Evolutionary conservation across 53 echinoderm and acorn worm genomes (phyloP), one percentile per base, ranked within the genome.

Genomic region (Echinarachnius parma): DNA sequence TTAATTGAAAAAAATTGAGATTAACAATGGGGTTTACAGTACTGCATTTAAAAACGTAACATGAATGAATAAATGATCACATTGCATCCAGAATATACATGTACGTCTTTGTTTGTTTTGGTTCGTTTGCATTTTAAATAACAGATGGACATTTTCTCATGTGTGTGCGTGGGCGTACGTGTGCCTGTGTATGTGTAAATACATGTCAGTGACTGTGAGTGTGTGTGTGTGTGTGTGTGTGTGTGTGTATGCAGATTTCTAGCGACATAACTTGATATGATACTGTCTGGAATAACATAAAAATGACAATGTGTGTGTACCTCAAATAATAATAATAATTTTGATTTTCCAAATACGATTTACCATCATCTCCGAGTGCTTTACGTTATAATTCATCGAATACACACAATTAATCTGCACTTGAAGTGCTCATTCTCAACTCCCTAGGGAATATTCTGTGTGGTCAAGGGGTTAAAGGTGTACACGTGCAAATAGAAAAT

Each of bases 21-120:
- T 68, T 28, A 68, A 49, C 19, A 28, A 50, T 68, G 68, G 68
- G 68, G 68, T 68, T 50, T 68, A 68, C 68, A 68, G 68, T 68
- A 68, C 68, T 68, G 68, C 68, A 68, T 68, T 50, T 68, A 68
- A 49, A 65, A 46, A 68, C 68, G 52, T 68, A n/a, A 68, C 68
- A 52, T 68, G 52, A 68, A 68, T 68, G 52, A 68, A 68, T 49
- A 65, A 39, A 65, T 28, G 46, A 50, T 68, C 68, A 68, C 68
- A 36, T 68, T 68, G 68, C 68, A 68, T 68, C 68, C 68, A 50
- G 32, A 49, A 31, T 50, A 19, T 30, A 24, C 20, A 68, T 52
- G 20, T 16, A 50, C 20, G 36, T 50, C 50, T 68, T 52, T 62
- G 32, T 49, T n/a, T 34, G 22, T 23, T 62, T 62, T 60, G 30